These are phyloP conservation scores for Lindbergichthys nudifrons DNA, from an alignment of 2,797 vertebrate species.

Conservation along the genomic window DNA sequence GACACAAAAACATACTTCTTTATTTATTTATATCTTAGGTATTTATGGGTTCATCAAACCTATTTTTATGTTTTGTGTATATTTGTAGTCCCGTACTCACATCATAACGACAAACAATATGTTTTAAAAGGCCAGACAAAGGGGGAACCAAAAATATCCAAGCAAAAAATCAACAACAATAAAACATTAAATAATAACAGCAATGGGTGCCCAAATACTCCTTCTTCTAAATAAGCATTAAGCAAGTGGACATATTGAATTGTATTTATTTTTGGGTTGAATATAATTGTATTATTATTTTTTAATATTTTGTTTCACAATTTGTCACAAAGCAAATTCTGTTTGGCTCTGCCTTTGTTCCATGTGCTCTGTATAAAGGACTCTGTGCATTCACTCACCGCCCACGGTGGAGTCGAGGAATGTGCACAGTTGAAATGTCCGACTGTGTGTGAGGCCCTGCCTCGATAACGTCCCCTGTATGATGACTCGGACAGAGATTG, in stretches of 20 bases:
- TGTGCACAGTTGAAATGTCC: constrained; percentile 67
- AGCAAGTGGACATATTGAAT: too few relatives aligned
- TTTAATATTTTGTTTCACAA: background rate
- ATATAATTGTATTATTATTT: background rate
- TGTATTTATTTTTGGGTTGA: too few relatives aligned
- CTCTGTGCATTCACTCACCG: constrained; percentile 76
- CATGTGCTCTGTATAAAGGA: constrained; percentile 59
- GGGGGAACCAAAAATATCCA: too few relatives aligned
- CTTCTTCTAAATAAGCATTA: too few relatives aligned
- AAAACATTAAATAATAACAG: too few relatives aligned
- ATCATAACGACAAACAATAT: background rate
- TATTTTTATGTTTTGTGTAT: too few relatives aligned
- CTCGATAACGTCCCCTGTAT: constrained; percentile 43
- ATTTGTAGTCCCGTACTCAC: too few relatives aligned
- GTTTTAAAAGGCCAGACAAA: background rate
- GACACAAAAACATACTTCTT: background rate
- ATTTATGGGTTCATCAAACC: background rate
- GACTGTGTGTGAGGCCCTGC: constrained; percentile 71
- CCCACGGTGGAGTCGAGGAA: constrained; percentile 78
- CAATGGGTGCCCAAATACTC: too few relatives aligned
- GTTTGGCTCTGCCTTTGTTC: constrained; percentile 59
- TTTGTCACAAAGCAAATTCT: constrained; percentile 63
- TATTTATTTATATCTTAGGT: background rate
- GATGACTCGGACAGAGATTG: constrained; percentile 65
- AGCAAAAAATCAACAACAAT: too few relatives aligned